A percentile compares a stretch with the other conserved stretches of the same genome.
These are phyloP conservation scores for Pristionchus japonicus DNA, from an alignment of 2,888 invertebrate genomes.

Conservation along the genomic window DNA sequence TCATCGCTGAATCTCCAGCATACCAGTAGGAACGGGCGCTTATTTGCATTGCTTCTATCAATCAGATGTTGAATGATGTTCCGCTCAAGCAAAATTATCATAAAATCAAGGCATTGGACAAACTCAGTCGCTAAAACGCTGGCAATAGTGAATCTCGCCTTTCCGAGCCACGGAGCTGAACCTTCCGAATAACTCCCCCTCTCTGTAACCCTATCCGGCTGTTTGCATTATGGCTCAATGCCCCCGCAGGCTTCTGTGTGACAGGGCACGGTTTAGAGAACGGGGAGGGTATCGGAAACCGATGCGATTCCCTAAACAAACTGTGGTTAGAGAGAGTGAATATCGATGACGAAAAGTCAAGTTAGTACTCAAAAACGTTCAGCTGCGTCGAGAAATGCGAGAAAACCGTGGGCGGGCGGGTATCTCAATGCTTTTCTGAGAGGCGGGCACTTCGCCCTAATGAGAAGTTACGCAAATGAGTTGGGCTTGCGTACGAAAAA, in stretches of 20 bases:
- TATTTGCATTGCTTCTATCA: too few relatives aligned
- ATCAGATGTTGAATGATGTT: too few relatives aligned
- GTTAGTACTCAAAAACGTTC: too few relatives aligned
- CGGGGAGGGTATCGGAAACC: neutral
- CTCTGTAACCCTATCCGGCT: neutral
- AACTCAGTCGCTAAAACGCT: too few relatives aligned
- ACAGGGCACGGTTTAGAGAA: neutral
- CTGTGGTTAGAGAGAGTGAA: neutral
- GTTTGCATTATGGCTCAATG: slow-evolving; percentile 21
- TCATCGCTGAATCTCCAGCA: too few relatives aligned
- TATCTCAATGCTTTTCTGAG: neutral
- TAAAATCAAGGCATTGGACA: too few relatives aligned
- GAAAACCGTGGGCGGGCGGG: neutral
- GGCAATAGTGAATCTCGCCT: too few relatives aligned
- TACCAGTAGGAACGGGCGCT: too few relatives aligned
- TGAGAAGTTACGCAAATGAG: slow-evolving; percentile 1
- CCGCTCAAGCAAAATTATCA: too few relatives aligned
- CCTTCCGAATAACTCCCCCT: too few relatives aligned
- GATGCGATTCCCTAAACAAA: neutral
- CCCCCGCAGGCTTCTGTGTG: slow-evolving; percentile 5
- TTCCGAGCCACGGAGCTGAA: too few relatives aligned
- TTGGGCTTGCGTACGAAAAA: neutral
- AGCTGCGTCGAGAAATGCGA: neutral
- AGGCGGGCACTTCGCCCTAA: neutral
- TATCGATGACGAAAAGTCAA: neutral